Evolutionary conservation across 2,888 invertebrate genomes (phyloP), one percentile per base, ranked within the genome.

Genomic region (Leucania comma): DNA sequence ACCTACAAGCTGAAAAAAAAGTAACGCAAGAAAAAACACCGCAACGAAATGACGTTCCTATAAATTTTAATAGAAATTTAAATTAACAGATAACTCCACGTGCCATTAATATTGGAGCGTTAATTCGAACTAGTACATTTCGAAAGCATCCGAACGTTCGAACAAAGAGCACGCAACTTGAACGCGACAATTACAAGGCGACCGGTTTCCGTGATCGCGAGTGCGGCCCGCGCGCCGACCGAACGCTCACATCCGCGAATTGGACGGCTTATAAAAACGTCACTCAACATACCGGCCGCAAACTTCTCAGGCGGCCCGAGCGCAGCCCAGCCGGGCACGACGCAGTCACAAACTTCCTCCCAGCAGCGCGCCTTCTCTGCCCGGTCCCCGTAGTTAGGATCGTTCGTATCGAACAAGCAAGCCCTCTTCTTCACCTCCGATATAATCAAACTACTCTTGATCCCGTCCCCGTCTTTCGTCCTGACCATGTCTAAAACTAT

Each of bases 141-240:
- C 90, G 93, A 94, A 94, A 94, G 94, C 93, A 90, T 88, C 82
- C 84, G 85, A 85, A 83, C 82, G 90, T 81, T 85, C 80, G 90
- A 92, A 94, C 94, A 95, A 95, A 95, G 95, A 94, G 89, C 93
- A 93, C 94, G 95, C 95, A 94, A 91, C 88, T 89, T 83, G 86
- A 86, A 88, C 91, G 91, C 93, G 91, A 89, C 92, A 89, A 89
- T 90, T 89, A 90, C 89, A 88, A 90, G 60, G 82, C 92, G 92
- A 88, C 90, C 90, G 88, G 90, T 88, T 88, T 86, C 73, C 58
- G 82, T 80, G 81, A 80, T 81, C 77, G 81, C 68, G 77, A 73
- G 54, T 58, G 76, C 72, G 77, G 84, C 77, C 73, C 81, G 88
- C 87, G 83, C 82, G 78, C 70, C 75, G 56, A 22, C 65, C 68